Evolutionary conservation across 2,113 vertebrate genomes (phyloP).

Genomic region (Oreamnos americanus): DNA sequence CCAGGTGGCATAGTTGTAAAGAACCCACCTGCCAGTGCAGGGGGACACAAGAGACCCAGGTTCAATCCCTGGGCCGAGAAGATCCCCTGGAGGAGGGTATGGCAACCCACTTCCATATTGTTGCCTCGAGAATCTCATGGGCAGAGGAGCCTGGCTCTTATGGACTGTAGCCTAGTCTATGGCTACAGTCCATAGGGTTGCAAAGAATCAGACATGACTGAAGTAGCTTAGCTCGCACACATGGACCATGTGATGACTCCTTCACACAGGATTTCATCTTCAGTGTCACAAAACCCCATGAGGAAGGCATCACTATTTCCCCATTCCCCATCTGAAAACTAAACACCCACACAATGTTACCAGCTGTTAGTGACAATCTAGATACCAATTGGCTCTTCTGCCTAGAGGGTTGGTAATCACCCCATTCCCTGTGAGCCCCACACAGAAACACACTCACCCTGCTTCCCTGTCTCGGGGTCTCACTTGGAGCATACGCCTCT

Average conservation of each 20-base stretch:
- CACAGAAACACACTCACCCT: neutral
- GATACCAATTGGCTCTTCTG: neutral
- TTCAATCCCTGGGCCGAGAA: neutral
- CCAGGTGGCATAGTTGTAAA: neutral
- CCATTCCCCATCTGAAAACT: neutral
- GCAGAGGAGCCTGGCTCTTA: neutral
- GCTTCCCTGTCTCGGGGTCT: neutral
- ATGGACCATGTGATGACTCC: accelerated
- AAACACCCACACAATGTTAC: neutral
- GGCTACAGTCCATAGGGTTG: neutral
- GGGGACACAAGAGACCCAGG: neutral
- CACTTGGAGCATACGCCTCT: neutral
- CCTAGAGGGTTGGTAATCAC: neutral
- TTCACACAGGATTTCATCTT: neutral
- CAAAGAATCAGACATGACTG: neutral
- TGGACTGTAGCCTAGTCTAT: neutral
- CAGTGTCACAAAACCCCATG: neutral
- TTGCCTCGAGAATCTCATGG: neutral
- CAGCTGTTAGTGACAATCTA: neutral
- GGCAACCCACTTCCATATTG: neutral
- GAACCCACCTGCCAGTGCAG: neutral
- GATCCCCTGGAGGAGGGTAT: neutral
- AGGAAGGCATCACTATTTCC: neutral
- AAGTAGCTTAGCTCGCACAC: neutral
- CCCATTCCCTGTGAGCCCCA: neutral